Conservation (phyloP, 2,888 invertebrate species). For the Alentia gelatinosa region DNA sequence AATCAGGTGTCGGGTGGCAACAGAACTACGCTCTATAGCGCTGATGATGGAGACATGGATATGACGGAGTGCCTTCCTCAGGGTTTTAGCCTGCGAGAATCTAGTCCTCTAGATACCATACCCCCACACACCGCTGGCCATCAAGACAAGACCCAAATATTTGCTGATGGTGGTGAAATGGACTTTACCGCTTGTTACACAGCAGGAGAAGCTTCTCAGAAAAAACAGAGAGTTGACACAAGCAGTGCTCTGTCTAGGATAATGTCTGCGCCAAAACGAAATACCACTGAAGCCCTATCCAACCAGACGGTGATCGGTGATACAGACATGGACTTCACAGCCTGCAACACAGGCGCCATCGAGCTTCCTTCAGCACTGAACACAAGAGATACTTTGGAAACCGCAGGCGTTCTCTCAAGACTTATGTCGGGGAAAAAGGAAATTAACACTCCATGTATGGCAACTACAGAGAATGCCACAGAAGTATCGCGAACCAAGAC, state of each 20-base stretch:
- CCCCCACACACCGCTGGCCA: too few relatives aligned
- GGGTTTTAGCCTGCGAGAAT: background rate
- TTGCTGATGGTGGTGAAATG: slow-evolving; percentile 11
- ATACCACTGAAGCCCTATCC: background rate
- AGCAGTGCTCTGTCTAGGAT: slow-evolving; percentile 8
- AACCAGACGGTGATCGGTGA: background rate
- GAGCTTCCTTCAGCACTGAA: background rate
- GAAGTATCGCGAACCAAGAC: background rate
- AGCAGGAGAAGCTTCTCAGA: background rate
- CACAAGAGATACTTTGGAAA: background rate
- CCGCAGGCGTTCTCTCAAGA: background rate
- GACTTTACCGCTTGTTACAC: slow-evolving; percentile 11
- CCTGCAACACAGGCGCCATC: background rate
- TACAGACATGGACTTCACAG: slow-evolving; percentile 6
- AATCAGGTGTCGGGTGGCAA: background rate
- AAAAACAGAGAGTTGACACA: background rate
- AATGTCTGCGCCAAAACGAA: slow-evolving; percentile 35
- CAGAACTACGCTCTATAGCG: background rate
- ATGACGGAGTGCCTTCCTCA: background rate
- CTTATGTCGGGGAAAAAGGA: background rate
- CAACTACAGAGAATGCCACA: background rate
- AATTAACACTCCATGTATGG: background rate
- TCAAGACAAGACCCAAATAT: background rate
- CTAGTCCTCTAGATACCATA: background rate
- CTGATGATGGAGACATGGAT: background rate